Conservation (phyloP, 2,797 vertebrate species). For the Holocentrus rufus region DNA sequence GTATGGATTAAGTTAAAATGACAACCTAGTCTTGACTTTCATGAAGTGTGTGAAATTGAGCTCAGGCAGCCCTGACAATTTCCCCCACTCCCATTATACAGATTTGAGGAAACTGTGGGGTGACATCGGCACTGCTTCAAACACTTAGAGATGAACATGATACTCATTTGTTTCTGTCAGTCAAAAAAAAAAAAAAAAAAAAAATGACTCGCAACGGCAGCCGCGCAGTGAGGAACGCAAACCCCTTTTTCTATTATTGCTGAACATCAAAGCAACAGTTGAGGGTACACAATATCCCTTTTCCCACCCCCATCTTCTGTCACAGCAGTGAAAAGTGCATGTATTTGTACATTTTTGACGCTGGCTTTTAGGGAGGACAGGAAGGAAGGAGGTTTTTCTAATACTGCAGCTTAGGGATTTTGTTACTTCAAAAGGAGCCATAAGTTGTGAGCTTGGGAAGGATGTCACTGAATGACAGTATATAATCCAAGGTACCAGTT, state of each 20-base stretch:
- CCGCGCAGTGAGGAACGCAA: constrained; percentile 42
- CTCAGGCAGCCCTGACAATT: constrained; percentile 51
- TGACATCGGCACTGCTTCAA: constrained; percentile 59
- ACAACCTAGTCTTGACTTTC: constrained; percentile 61
- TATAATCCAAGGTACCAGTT: constrained; percentile 64
- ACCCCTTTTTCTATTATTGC: constrained; percentile 53
- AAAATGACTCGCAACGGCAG: constrained; percentile 45
- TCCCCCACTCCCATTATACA: constrained; percentile 33
- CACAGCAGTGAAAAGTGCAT: constrained; percentile 37
- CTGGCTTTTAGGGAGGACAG: constrained; percentile 32
- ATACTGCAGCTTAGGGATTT: constrained; percentile 69
- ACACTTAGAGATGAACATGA: constrained; percentile 70
- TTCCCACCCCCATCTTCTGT: constrained; percentile 39
- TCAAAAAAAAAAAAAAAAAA: constrained; percentile 57
- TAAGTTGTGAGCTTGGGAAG: constrained; percentile 57
- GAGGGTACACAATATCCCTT: constrained; percentile 39
- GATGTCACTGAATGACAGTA: constrained; percentile 65
- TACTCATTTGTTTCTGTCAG: constrained; percentile 81
- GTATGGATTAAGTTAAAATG: constrained; percentile 64
- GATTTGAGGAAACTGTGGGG: constrained; percentile 54
- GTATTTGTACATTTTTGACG: constrained; percentile 23
- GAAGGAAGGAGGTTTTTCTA: constrained; percentile 52
- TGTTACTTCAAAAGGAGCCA: constrained; percentile 74
- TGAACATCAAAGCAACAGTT: constrained; percentile 70
- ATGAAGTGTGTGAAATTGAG: constrained; percentile 69